These are phyloP conservation scores for Drosophila nigricruria DNA, from an alignment of 2,888 invertebrate genomes.

Conservation along the genomic window DNA sequence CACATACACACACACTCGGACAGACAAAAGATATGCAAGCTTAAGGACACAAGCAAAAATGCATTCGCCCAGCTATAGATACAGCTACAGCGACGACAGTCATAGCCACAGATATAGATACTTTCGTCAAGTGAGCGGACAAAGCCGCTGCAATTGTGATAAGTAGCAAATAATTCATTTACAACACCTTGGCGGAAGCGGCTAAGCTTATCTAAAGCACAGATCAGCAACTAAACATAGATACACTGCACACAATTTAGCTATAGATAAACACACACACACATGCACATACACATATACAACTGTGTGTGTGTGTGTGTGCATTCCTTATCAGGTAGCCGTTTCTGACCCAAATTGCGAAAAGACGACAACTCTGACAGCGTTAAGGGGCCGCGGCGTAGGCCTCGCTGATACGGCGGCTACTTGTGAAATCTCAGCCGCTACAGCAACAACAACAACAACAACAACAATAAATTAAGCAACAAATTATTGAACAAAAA, in stretches of 20 bases:
- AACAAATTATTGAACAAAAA: conserved; percentile 76
- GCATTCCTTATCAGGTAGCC: conserved; percentile 65
- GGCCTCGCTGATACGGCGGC: conserved; percentile 65
- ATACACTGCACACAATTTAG: conserved; percentile 34
- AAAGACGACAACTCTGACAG: conserved; percentile 49
- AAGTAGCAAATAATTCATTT: conserved; percentile 28
- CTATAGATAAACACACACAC: conserved; percentile 1
- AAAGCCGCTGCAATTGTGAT: conserved; percentile 11
- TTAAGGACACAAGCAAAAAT: conserved; percentile 81
- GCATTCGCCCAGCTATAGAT: conserved; percentile 31
- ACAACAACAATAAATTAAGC: conserved; percentile 63
- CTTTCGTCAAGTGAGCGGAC: conserved; percentile 1
- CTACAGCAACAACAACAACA: conserved; percentile 41
- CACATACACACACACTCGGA: conserved; percentile 8
- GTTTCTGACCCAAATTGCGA: conserved; percentile 75
- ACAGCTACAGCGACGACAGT: conserved; percentile 4
- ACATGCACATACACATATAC: neutral
- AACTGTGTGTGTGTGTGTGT: conserved; percentile 2
- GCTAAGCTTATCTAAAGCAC: conserved; percentile 38
- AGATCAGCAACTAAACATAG: conserved; percentile 48
- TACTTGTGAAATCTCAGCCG: conserved; percentile 62
- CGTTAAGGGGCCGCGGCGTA: conserved; percentile 32
- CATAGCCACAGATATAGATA: conserved; percentile 5
- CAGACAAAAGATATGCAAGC: conserved; percentile 40
- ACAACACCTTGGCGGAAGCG: conserved; percentile 48